Base-by-base conservation (phyloP, 2,888 invertebrate genomes). In the Hyposoter dolosus region DNA sequence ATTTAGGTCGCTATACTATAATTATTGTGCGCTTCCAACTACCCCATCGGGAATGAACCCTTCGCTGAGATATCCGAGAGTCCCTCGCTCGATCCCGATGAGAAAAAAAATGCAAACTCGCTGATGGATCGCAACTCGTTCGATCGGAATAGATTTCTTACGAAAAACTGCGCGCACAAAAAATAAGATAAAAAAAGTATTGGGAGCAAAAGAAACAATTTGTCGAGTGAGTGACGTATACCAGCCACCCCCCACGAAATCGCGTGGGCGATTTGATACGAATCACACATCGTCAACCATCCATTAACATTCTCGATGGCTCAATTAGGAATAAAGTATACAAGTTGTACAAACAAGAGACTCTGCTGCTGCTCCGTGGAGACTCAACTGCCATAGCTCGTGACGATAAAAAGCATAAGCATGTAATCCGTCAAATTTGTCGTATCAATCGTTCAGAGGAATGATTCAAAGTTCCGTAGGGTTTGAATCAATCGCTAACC, bases 401-500 rank as follows among this genome's bases (percentile, higher is more conserved):
- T 28, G 3, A 19, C 40, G 35, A 66, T 40, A 10, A 66, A 66
- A 28, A 28, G 28, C 28, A 28, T 28, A n/a, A n/a, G n/a, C 28
- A 32, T 71, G 47, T 47, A 28, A 71, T 71, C 71, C 71, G 71
- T 71, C 71, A 71, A 71, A 71, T 71, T 71, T 71, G 71, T 71
- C 71, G 19, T 23, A 23, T 69, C 50, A 28, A 47, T 40, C 23
- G 15, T 28, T 47, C 17, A n/a, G 28, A 23, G 43, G n/a, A 23
- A 23, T 43, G 15, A 12, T 28, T 60, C 28, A 5, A 60, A 28
- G 15, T 15, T 60, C 28, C 28, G 10, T 28, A 28, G 28, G 28
- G 15, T 28, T 60, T 5, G 5, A 60, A 60, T 12, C 28, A 60
- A 3, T 6, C 28, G 15, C 15, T 60, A 23, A 15, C 1, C 12